These are phyloP conservation scores for Copidosoma floridanum DNA, from an alignment of 1,140 invertebrate genomes.

Conservation along the genomic window DNA sequence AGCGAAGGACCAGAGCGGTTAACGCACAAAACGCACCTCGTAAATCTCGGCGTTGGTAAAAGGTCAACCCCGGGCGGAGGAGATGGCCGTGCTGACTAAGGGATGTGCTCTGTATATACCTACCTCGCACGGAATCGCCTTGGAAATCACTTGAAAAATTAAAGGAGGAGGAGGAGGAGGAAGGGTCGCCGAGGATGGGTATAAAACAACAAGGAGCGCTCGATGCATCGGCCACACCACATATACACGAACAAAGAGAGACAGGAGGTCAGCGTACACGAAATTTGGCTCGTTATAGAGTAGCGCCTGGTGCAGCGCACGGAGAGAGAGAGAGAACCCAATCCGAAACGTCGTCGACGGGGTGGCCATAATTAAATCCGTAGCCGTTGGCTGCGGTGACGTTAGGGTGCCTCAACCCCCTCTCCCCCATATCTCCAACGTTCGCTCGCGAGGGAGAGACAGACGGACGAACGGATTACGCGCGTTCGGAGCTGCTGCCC, in stretches of 20 bases:
- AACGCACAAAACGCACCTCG: too few relatives aligned
- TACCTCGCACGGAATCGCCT: not conserved
- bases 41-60: too few relatives aligned
- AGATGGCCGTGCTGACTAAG: not conserved
- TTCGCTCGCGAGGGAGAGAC: too few relatives aligned
- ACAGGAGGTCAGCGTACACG: slow-evolving; percentile 15
- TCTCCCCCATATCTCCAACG: too few relatives aligned
- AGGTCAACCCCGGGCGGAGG: not conserved
- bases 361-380: slow-evolving; percentile 13
- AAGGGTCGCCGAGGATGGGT: too few relatives aligned
- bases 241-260: too few relatives aligned
- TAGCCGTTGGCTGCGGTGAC: not conserved
- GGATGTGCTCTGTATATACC: not conserved
- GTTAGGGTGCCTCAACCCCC: too few relatives aligned
- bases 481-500: too few relatives aligned
- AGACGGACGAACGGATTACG: not conserved
- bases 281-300: slow-evolving; percentile 21
- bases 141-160: not conserved
- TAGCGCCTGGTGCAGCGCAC: not conserved
- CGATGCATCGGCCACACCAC: not conserved
- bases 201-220: too few relatives aligned
- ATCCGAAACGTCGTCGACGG: too few relatives aligned
- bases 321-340: too few relatives aligned
- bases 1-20: too few relatives aligned
- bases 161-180: not conserved